These are phyloP conservation scores for Pheosia tremula DNA, from an alignment of 2,888 invertebrate species.

Conservation along the genomic window DNA sequence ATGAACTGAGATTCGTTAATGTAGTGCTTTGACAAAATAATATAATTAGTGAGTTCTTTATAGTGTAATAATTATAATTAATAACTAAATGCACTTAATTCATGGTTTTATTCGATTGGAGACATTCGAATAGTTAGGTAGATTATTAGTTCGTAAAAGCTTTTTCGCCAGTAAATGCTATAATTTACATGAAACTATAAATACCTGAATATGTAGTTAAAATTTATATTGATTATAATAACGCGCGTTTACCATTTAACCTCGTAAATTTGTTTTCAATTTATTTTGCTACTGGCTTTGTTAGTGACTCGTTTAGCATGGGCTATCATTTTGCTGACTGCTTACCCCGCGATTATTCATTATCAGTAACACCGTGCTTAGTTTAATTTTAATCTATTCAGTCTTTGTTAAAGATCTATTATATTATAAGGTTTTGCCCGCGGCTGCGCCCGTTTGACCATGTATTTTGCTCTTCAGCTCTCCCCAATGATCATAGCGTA, in stretches of 20 bases:
- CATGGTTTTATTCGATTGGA: no score
- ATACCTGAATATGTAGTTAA: not conserved
- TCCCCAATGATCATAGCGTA: no score
- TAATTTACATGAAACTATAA: constrained; percentile 33
- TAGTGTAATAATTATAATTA: not conserved
- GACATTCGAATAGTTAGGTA: not conserved
- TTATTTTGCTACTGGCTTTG: not conserved
- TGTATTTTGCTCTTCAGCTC: no score
- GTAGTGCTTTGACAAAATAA: constrained; percentile 37
- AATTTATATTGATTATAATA: not conserved
- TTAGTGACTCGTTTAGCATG: no score
- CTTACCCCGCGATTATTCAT: no score
- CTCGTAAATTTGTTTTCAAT: not conserved
- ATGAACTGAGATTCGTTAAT: constrained; percentile 32
- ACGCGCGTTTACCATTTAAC: not conserved
- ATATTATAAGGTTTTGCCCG: no score
- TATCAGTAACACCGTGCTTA: no score
- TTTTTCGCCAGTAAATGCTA: constrained; percentile 27
- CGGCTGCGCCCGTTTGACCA: no score
- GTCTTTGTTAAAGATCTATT: no score
- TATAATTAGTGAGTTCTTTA: not conserved
- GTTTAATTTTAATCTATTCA: no score
- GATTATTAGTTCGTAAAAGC: not conserved
- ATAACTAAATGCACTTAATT: no score
- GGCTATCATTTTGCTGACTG: no score